Evolutionary conservation across 2,888 invertebrate genomes (phyloP).

Genomic region (Habroteleia sp.): DNA sequence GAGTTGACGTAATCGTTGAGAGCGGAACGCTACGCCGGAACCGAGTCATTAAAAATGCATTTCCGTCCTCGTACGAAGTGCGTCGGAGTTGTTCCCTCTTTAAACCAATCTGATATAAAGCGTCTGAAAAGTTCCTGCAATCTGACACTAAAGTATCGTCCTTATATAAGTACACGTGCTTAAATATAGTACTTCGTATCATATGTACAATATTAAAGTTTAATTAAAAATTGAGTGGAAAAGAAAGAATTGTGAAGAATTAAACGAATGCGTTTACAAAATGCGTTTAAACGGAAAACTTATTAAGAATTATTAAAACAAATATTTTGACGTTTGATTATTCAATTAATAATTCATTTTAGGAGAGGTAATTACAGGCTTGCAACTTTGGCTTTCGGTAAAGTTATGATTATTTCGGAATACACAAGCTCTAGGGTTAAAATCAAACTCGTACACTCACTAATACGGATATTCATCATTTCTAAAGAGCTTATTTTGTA

Average conservation of each 20-base stretch:
- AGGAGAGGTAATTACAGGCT: constrained; percentile 16
- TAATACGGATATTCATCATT: constrained; percentile 53
- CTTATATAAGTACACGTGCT: constrained; percentile 13
- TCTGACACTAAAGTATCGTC: constrained; percentile 34
- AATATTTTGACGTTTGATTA: constrained; percentile 12
- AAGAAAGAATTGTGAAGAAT: constrained; percentile 1
- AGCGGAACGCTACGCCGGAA: constrained; percentile 28
- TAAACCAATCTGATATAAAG: constrained; percentile 33
- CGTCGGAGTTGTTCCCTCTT: constrained; percentile 36
- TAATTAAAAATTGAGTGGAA: constrained; percentile 13
- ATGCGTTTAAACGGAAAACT: too few species aligned
- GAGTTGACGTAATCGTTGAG: constrained; percentile 47
- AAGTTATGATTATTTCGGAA: constrained; percentile 32
- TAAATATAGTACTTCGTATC: constrained; percentile 16
- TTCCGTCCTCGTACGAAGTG: constrained; percentile 43
- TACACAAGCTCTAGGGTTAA: constrained; percentile 39
- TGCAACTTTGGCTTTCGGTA: constrained; percentile 1
- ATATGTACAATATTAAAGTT: constrained; percentile 18
- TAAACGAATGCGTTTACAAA: too few species aligned
- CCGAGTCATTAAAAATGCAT: constrained; percentile 56
- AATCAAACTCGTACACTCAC: constrained; percentile 23
- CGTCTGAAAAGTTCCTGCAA: constrained; percentile 44
- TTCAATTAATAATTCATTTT: constrained; percentile 29
- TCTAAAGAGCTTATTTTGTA: constrained; percentile 52
- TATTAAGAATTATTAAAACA: constrained; percentile 12